phyloP scores from a whole-genome alignment of 1,140 invertebrate genomes.

The Drosophila sechellia region DNA sequence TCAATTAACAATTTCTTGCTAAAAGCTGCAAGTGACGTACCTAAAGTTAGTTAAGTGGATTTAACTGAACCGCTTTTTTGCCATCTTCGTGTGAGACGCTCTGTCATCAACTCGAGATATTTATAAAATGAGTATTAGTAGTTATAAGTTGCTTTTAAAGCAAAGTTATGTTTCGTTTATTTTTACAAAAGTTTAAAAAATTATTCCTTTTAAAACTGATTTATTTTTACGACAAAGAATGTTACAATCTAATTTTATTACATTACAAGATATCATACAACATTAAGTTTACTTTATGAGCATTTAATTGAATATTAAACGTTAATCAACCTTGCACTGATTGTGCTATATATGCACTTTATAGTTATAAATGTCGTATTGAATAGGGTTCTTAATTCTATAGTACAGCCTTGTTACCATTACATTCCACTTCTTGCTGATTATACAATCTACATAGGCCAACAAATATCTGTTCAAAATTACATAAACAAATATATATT shows the following conservation, averaged over 20 bases:
- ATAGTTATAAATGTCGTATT: background rate
- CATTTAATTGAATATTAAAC: too few species aligned
- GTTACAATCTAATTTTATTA: too few species aligned
- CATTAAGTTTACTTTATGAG: too few species aligned
- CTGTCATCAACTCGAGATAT: background rate
- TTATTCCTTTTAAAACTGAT: too few species aligned
- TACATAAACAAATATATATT: slow-evolving; percentile 2
- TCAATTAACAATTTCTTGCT: slow-evolving; percentile 42
- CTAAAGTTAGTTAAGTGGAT: slow-evolving; percentile 1
- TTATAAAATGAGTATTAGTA: background rate
- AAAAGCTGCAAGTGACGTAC: slow-evolving; percentile 22
- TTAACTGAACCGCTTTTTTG: slow-evolving; percentile 1
- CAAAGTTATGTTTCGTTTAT: too few species aligned
- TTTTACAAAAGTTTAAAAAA: too few species aligned
- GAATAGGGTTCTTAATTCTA: background rate
- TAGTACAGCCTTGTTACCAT: background rate
- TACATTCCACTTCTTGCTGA: slow-evolving; percentile 9
- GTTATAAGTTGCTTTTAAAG: too few species aligned
- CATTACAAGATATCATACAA: too few species aligned
- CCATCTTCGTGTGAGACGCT: background rate
- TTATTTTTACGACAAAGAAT: too few species aligned
- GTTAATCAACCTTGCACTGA: too few species aligned
- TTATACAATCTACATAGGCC: background rate
- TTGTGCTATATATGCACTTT: too few species aligned
- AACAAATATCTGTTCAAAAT: slow-evolving; percentile 1